These are phyloP conservation scores for Actinostola sp. DNA, from an alignment of 92 coral and sea anemone genomes.

Conservation along the genomic window DNA sequence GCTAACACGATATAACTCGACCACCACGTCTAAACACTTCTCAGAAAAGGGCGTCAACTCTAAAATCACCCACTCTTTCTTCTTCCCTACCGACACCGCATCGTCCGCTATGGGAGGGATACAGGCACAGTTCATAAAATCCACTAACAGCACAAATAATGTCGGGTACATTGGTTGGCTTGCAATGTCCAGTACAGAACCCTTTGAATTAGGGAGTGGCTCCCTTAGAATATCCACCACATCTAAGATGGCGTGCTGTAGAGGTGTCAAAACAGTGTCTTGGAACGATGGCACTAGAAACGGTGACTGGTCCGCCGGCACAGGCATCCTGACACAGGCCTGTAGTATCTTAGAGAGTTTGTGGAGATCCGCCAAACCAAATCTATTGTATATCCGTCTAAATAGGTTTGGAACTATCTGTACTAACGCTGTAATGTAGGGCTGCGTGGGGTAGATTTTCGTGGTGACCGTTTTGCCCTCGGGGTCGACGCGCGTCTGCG, in stretches of 20 bases:
- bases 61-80: constrained; percentile 85
- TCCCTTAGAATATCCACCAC: constrained; percentile 86
- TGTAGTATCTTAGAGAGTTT: constrained; percentile 83
- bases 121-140: constrained; percentile 76
- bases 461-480: constrained; percentile 76
- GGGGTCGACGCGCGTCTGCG: constrained; percentile 81
- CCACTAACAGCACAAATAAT: constrained; percentile 71
- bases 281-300: constrained; percentile 90
- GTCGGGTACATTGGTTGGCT: constrained; percentile 99
- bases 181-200: constrained; percentile 87
- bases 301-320: constrained; percentile 90
- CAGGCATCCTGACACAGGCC: constrained; percentile 81
- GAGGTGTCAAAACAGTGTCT: constrained; percentile 79
- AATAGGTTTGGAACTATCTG: constrained; percentile 90
- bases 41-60: constrained; percentile 87
- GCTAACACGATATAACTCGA: constrained; percentile 79
- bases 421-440: constrained; percentile 84
- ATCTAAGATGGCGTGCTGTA: constrained; percentile 87
- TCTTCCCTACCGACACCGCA: constrained; percentile 38
- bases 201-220: constrained; percentile 76
- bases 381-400: constrained; percentile 85
- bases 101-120: constrained; percentile 78
- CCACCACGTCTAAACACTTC: constrained; percentile 73
- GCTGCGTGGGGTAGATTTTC: constrained; percentile 79
- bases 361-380: constrained; percentile 96